phyloP scores from a whole-genome alignment of 2,888 invertebrate genomes.

The Physocephala rufipes region DNA sequence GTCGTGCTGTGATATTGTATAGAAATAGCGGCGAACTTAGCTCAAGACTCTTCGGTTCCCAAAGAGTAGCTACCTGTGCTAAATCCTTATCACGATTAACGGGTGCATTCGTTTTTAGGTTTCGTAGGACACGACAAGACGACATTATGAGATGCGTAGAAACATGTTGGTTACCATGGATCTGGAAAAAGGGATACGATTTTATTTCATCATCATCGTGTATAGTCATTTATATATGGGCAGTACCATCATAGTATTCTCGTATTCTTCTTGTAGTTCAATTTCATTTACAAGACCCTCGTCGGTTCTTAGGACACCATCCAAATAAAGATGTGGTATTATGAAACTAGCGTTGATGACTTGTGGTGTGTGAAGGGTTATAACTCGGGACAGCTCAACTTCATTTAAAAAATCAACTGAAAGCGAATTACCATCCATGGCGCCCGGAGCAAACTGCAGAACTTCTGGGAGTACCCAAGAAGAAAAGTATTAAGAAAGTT shows the following conservation, averaged over 20 bases:
- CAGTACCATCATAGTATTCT: slow-evolving; percentile 69
- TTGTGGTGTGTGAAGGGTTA: slow-evolving; percentile 67
- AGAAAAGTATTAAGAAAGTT: too few species aligned
- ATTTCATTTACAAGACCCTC: slow-evolving; percentile 64
- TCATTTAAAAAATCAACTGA: slow-evolving; percentile 66
- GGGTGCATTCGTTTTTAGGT: slow-evolving; percentile 53
- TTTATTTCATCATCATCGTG: neutral
- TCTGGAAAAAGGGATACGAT: slow-evolving; percentile 45
- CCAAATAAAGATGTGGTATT: slow-evolving; percentile 62
- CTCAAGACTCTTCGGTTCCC: slow-evolving; percentile 48
- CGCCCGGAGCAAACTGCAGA: slow-evolving; percentile 64
- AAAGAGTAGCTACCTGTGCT: slow-evolving; percentile 61
- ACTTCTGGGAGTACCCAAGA: slow-evolving; percentile 59
- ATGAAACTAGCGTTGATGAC: slow-evolving; percentile 60
- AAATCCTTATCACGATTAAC: slow-evolving; percentile 64
- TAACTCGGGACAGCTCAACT: slow-evolving; percentile 63
- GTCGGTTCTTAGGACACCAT: slow-evolving; percentile 48
- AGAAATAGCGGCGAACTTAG: slow-evolving; percentile 59
- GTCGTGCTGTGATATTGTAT: slow-evolving; percentile 48
- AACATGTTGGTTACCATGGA: slow-evolving; percentile 62
- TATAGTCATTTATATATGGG: neutral
- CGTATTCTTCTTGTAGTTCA: slow-evolving; percentile 65
- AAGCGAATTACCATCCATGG: slow-evolving; percentile 64
- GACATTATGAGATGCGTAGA: slow-evolving; percentile 63
- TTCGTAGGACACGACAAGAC: slow-evolving; percentile 58